phyloP scores from a whole-genome alignment of 2,888 invertebrate genomes.

The Oxyscelio sp. region DNA sequence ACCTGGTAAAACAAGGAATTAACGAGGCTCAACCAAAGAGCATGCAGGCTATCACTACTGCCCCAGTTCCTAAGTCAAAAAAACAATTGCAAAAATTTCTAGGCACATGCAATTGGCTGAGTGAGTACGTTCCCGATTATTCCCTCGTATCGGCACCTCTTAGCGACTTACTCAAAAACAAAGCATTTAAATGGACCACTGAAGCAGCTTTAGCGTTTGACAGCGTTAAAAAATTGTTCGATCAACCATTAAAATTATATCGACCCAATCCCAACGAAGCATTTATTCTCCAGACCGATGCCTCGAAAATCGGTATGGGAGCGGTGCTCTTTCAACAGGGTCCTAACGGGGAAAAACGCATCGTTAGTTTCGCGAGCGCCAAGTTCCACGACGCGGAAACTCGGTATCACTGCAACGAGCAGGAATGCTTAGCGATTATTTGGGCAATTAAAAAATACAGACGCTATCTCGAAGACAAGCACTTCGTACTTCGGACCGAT shows the following conservation, averaged over 20 bases:
- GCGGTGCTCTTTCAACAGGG: conserved; percentile 23
- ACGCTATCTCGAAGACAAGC: no score
- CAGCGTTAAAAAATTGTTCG: conserved; percentile 6
- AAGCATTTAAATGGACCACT: conserved; percentile 13
- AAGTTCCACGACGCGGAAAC: conserved; percentile 52
- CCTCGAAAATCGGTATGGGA: conserved; percentile 19
- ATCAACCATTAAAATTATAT: background rate
- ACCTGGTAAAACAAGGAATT: conserved; percentile 28
- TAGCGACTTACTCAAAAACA: conserved; percentile 25
- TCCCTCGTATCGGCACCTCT: conserved; percentile 10
- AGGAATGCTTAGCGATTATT: conserved; percentile 3
- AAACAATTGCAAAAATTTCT: conserved; percentile 42
- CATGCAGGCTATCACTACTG: conserved; percentile 8
- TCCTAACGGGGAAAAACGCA: background rate
- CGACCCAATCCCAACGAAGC: conserved; percentile 6
- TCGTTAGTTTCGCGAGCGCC: conserved; percentile 36
- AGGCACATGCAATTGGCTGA: conserved; percentile 61
- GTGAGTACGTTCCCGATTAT: conserved; percentile 42
- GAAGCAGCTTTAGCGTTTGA: conserved; percentile 20
- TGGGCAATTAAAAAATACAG: background rate
- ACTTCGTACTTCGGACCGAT: no score
- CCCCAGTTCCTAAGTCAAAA: conserved; percentile 13
- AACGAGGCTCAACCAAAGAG: conserved; percentile 18
- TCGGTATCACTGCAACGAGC: conserved; percentile 22
- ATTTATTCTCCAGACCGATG: background rate